Conservation (phyloP, 2,797 vertebrate species). For the Micromesistius poutassou region DNA sequence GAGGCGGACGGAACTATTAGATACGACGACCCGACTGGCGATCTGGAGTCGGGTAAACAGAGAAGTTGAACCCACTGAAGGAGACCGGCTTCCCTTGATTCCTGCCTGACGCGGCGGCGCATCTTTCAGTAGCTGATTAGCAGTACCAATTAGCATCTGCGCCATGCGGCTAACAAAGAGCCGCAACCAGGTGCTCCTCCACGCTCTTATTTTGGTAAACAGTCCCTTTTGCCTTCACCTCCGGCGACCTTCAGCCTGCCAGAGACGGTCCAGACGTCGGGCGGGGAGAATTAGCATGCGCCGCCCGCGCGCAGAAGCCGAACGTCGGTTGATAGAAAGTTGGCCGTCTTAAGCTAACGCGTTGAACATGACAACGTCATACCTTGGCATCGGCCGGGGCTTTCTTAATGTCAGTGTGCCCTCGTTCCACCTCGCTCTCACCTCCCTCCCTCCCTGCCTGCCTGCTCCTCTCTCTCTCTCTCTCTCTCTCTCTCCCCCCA, state of each 20-base stretch:
- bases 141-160: no score
- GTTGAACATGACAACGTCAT: constrained; percentile 33
- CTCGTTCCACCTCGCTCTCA: constrained; percentile 10
- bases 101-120: no score
- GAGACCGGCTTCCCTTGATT: no score
- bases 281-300: neutral
- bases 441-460: neutral
- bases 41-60: no score
- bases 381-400: constrained; percentile 31
- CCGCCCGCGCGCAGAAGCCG: neutral
- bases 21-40: no score
- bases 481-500: constrained; percentile 12
- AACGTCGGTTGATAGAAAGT: neutral
- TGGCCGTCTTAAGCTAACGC: constrained; percentile 4
- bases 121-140: no score
- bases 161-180: no score
- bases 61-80: no score
- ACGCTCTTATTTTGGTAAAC: neutral
- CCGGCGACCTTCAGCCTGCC: neutral
- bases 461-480: constrained; percentile 16
- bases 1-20: no score
- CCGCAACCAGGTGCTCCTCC: neutral
- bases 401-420: constrained; percentile 59
- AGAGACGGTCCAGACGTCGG: neutral
- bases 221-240: neutral